Evolutionary conservation across 2,797 vertebrate species (phyloP).

Genomic region (Ctenopoma multispine): DNA sequence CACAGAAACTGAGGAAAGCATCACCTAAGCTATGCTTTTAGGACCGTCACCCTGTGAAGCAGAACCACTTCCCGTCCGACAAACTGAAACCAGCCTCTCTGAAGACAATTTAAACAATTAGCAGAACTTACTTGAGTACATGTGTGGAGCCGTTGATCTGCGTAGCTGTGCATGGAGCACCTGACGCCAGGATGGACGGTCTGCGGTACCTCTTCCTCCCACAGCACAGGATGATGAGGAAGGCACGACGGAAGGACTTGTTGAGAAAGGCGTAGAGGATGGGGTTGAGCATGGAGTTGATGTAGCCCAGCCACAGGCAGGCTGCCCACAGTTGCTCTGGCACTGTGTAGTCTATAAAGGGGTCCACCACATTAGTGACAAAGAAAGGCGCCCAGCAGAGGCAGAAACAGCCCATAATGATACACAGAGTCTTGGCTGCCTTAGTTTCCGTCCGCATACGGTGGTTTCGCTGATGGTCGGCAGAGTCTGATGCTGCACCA

Average conservation of each 20-base stretch:
- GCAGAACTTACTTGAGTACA: conserved; percentile 92
- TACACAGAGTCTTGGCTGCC: conserved; percentile 96
- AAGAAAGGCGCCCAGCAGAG: conserved; percentile 99
- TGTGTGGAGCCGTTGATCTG: conserved; percentile 97
- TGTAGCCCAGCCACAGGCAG: conserved; percentile 98
- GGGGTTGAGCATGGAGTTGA: conserved; percentile 99
- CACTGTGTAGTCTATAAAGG: conserved; percentile 95
- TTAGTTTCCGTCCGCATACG: conserved; percentile 98
- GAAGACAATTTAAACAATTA: background rate
- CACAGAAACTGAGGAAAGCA: too few relatives aligned
- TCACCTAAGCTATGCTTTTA: background rate
- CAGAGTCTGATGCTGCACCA: conserved; percentile 72
- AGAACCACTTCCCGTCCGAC: too few relatives aligned
- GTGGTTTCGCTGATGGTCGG: conserved; percentile 92
- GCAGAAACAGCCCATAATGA: conserved; percentile 99
- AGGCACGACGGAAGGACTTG: conserved; percentile 99
- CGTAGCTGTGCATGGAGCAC: conserved; percentile 90
- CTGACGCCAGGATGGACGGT: conserved; percentile 90
- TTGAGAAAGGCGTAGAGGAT: conserved; percentile 99
- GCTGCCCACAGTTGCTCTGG: conserved; percentile 94
- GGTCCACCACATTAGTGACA: conserved; percentile 96
- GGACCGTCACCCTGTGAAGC: too few relatives aligned
- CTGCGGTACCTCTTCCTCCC: conserved; percentile 93
- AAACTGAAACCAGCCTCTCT: too few relatives aligned
- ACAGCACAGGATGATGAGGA: conserved; percentile 99